A percentile compares a stretch with the other conserved stretches of the same genome.
These are phyloP conservation scores for Ciconia maguari DNA, from an alignment of 2,113 vertebrate species.

Conservation along the genomic window DNA sequence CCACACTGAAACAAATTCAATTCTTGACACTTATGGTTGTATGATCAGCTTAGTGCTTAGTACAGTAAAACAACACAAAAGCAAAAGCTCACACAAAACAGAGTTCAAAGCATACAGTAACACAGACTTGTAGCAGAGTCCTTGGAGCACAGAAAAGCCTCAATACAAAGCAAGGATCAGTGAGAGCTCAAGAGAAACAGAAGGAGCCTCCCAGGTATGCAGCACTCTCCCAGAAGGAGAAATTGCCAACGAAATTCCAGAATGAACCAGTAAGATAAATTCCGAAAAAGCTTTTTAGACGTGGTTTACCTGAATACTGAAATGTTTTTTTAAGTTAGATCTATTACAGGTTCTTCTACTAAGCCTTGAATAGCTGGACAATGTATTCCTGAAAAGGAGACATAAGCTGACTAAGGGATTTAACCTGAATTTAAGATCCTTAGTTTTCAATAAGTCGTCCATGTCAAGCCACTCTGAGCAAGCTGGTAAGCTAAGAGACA, in stretches of 20 bases:
- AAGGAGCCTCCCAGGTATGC: neutral
- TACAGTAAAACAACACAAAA: neutral
- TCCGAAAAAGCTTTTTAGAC: neutral
- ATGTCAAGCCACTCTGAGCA: neutral
- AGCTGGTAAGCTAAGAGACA: neutral
- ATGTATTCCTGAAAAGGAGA: neutral
- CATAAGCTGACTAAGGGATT: slow-evolving; percentile 34
- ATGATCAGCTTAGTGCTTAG: neutral
- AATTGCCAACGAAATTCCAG: neutral
- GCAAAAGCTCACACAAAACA: neutral
- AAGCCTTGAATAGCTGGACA: neutral
- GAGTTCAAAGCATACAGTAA: neutral
- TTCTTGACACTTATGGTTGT: neutral
- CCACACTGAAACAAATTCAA: neutral
- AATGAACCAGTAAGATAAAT: neutral
- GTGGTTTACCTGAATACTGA: neutral
- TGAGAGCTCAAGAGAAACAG: neutral
- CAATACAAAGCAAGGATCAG: neutral
- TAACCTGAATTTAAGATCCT: slow-evolving; percentile 25
- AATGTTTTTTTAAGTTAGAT: neutral
- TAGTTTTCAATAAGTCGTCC: slow-evolving; percentile 30
- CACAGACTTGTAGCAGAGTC: neutral
- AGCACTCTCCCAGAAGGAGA: neutral
- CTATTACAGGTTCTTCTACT: neutral
- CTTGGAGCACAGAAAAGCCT: neutral